Percentiles rank a stretch among this genome's conserved stretches.
Conservation (phyloP, 2,888 invertebrate genomes). For the Punctoribates punctum region DNA sequence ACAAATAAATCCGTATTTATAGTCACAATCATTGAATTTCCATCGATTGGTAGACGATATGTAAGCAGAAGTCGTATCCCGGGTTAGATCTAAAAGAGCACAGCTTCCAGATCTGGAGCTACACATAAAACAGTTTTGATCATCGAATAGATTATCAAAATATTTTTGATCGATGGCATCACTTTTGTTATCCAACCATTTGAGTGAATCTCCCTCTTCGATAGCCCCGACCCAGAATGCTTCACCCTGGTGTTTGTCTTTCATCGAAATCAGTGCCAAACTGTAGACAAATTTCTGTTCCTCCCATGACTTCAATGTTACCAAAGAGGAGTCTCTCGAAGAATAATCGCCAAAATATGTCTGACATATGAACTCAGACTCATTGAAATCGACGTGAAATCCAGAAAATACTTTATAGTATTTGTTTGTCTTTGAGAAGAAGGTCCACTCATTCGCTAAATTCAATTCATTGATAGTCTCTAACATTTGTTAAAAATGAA, state of each 20-base stretch:
- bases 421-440: background rate
- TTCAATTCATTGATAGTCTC: background rate
- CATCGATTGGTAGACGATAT: background rate
- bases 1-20: background rate
- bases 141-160: background rate
- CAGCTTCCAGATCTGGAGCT: background rate
- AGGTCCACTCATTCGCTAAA: background rate
- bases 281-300: constrained; percentile 6
- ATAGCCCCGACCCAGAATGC: background rate
- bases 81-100: background rate
- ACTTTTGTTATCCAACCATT: background rate
- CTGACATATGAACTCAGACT: background rate
- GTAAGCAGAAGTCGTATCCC: background rate
- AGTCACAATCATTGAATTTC: background rate
- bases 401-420: constrained; percentile 1
- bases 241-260: background rate
- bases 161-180: background rate
- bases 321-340: background rate
- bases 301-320: background rate
- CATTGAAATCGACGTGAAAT: background rate
- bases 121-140: background rate
- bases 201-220: background rate
- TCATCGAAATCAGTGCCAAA: background rate
- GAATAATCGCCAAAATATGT: background rate
- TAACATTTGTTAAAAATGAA: background rate